Base-by-base conservation (phyloP, 2,888 invertebrate species). In the Anarsia innoxiella region DNA sequence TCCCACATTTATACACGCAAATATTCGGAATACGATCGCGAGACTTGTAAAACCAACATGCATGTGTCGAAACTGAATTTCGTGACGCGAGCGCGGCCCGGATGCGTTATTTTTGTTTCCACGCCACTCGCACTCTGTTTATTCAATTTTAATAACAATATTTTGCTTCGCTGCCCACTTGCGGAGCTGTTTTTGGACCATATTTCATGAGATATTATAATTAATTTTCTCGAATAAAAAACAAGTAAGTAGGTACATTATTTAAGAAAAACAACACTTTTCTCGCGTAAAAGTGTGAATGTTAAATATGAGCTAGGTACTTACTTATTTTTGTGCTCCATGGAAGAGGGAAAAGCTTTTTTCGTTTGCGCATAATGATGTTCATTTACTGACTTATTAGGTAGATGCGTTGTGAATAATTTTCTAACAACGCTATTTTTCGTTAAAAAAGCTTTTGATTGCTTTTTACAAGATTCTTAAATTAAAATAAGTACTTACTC, bases 51-150 rank as follows among this genome's bases (percentile, higher is more conserved):
- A 64, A 66, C 62, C 63, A 57, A 56, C 36, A 25, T 26, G 36
- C 23, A 63, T 66, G 62, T 62, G 60, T 63, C 57, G 65, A 54
- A 65, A 67, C 62, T 58, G 40, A 28, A 28, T 36, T 36, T 33
- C 14, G 26, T 14, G 33, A 53, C 45, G 52, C 45, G n/a, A n/a
- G 49, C 50, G 49, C 62, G 55, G 60, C 62, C 61, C 61, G 52
- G 60, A 57, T 53, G 61, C 58, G 79, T 75, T 83, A 83, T 83
- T 82, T 83, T 78, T 75, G 73, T 69, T 77, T 52, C 64, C 37
- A 43, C 60, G 53, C 59, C 62, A 56, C 61, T 49, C 58, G 57
- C 53, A n/a, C n/a, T 44, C 47, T 67, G 69, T 75, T 71, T 72
- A 71, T 69, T 66, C 63, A 66, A 70, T 70, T 69, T 73, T 66